Evolutionary conservation across 2,113 vertebrate species (phyloP), one percentile per base, ranked within the genome.

Genomic region (Lampris incognitus): DNA sequence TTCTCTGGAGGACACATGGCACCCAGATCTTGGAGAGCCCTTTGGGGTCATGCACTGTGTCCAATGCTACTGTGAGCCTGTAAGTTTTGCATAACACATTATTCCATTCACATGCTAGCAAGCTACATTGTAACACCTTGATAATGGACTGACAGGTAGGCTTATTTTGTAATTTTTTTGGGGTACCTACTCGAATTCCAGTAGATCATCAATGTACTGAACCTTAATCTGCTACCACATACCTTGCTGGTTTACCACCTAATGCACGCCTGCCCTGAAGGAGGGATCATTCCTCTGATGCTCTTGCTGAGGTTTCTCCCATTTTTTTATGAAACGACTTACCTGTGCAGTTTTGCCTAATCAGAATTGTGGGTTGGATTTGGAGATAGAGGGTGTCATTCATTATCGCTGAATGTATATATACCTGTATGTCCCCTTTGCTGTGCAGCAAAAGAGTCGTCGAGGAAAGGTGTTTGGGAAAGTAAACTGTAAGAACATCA

Each of bases 21-120:
- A 98, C 85, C 97, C 97, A 62, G 97, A 99, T 73, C 92, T 99
- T 6, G 97, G 97, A 38, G 97, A 98, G 74, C 97, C 97, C 6
- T 99, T 98, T 39, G 97, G 97, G 37, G 89, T 98, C 81, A 98
- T 98, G 97, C 96, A 95, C 91, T 99, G 97, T 3, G 96, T 98
- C 69, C 92, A 96, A 88, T 98, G 97, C 84, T 85, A 94, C 88
- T 99, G 97, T 10, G 97, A 98, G 71, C 87, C 95, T 68, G 97
- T 99, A 89, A 93, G 96, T 92, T 1, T 50, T 7, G 1, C 66
- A 10, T 7, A 39, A 36, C n/a, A 64, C 51, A 55, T 44, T 24
- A 2, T 36, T 40, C 46, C 50, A 60, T 37, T 70, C 46, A 10
- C 3, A 38, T n/a, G 42, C 52, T n/a, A 1, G 24, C 24, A 24